Base-by-base conservation (phyloP, 2,888 invertebrate species). In the Dorcus parallelipipedus region DNA sequence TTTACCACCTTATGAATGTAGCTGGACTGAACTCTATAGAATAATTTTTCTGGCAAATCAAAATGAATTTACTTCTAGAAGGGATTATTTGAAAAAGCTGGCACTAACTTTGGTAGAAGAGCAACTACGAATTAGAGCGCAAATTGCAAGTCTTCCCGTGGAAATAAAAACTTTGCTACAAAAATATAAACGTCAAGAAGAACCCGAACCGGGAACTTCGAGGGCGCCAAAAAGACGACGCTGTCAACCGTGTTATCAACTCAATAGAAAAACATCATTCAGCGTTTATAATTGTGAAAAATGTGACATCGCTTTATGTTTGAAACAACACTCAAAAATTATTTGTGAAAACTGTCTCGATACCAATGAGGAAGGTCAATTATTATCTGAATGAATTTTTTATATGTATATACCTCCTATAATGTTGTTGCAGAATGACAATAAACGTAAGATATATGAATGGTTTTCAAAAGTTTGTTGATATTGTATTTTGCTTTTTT, bases 1-100 rank as follows among this genome's bases (percentile, higher is more conserved):
- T 52, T 52, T 56, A 42, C 40, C 43, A 48, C 41, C 33, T 58
- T 33, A 33, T 58, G 42, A 58, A 58, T 39, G 48, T 54, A 23
- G 54, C 39, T 8, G 50, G 41, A 8, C 43, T 58, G 9, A 53
- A 54, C 23, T 58, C 57, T 8, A n/a, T n/a, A n/a, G 42, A 53
- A 33, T 56, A 9, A 56, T 56, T 52, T 52, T 39, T 26, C 20
- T 52, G 1, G 56, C 43, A 43, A 56, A 56, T 3, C 3, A n/a
- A 49, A 41, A 39, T 17, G 49, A 55, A 49, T 49, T 47, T 7
- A 49, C 41, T 7, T 10, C 39, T 10, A 49, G 49, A 40, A 42
- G 41, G 6, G 41, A 49, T 6, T 55, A 49, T 20, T 26, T 55
- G 39, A 55, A 55, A 20, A 55, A 41, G n/a, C 10, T 55, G 47